These are phyloP conservation scores for Panzeria rudis DNA, from an alignment of 2,888 invertebrate species.

Conservation along the genomic window DNA sequence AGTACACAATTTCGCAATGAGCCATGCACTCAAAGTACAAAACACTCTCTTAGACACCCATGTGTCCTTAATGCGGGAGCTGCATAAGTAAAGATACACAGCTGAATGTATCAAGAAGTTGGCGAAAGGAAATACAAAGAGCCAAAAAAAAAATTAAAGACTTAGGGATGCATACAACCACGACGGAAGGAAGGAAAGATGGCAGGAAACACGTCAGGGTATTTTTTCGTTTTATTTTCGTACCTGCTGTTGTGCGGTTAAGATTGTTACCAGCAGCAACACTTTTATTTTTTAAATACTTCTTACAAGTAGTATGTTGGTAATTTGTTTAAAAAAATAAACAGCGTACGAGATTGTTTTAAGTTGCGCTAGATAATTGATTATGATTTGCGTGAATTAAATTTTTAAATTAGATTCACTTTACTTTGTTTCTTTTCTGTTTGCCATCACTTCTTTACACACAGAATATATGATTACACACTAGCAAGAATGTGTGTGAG, in stretches of 20 bases:
- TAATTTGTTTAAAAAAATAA: conserved; percentile 61
- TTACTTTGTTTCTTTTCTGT: conserved; percentile 12
- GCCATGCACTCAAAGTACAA: conserved; percentile 55
- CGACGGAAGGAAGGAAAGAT: conserved; percentile 56
- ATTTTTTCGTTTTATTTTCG: neutral
- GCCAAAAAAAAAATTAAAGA: conserved; percentile 1
- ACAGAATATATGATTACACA: conserved; percentile 4
- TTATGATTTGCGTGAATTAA: conserved; percentile 72
- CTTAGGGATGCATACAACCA: conserved; percentile 52
- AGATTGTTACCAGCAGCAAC: conserved; percentile 52
- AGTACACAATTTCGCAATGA: conserved; percentile 64
- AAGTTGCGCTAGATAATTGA: conserved; percentile 70
- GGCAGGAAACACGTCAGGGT: conserved; percentile 60
- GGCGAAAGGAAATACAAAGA: neutral
- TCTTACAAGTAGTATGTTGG: conserved; percentile 31
- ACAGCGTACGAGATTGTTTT: conserved; percentile 63
- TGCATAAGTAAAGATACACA: neutral
- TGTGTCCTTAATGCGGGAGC: neutral
- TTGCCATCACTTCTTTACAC: neutral
- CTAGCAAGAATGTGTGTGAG: neutral
- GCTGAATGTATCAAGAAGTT: conserved; percentile 1
- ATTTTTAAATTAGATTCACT: conserved; percentile 68
- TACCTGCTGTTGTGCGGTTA: conserved; percentile 55
- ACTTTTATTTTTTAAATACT: conserved; percentile 22
- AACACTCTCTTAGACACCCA: conserved; percentile 13